Percentiles rank a stretch among this genome's conserved stretches.
Evolutionary conservation across 2,797 vertebrate species (phyloP).

Genomic region (Rhabdomys pumilio): DNA sequence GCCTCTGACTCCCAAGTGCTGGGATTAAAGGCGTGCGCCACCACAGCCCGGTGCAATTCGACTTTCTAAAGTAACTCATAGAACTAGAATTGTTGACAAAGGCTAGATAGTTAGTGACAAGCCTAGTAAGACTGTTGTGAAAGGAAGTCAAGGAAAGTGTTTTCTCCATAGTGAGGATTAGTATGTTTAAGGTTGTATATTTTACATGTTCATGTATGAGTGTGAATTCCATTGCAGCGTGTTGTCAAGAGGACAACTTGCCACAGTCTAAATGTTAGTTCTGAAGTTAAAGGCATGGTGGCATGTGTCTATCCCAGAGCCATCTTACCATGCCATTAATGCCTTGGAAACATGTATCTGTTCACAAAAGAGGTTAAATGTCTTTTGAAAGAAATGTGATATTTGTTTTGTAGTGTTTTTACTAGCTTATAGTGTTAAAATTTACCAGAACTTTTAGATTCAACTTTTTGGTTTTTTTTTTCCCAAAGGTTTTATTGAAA

Average conservation of each 20-base stretch:
- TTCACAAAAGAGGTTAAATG: background rate
- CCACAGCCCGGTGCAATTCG: background rate
- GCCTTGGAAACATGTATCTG: background rate
- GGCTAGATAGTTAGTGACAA: background rate
- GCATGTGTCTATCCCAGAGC: background rate
- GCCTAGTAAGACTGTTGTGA: background rate
- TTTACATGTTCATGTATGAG: background rate
- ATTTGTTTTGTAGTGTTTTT: slow-evolving; percentile 49
- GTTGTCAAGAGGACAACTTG: background rate
- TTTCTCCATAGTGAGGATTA: background rate
- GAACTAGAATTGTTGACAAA: background rate
- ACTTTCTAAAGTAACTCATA: background rate
- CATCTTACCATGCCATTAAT: background rate
- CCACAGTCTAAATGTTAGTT: background rate
- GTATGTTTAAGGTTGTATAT: background rate
- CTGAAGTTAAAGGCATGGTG: background rate
- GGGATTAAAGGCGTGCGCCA: too few relatives aligned
- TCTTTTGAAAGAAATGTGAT: background rate
- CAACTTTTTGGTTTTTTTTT: slow-evolving; percentile 48
- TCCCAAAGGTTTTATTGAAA: slow-evolving; percentile 96
- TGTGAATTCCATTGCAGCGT: background rate
- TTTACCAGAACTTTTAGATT: slow-evolving; percentile 48
- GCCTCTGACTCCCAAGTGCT: too few relatives aligned
- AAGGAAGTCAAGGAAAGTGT: background rate
- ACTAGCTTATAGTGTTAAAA: slow-evolving; percentile 38